Percentiles rank a stretch among this genome's conserved stretches.
Conservation (phyloP, 2,797 vertebrate species). For the Atherinosoma microstoma region DNA sequence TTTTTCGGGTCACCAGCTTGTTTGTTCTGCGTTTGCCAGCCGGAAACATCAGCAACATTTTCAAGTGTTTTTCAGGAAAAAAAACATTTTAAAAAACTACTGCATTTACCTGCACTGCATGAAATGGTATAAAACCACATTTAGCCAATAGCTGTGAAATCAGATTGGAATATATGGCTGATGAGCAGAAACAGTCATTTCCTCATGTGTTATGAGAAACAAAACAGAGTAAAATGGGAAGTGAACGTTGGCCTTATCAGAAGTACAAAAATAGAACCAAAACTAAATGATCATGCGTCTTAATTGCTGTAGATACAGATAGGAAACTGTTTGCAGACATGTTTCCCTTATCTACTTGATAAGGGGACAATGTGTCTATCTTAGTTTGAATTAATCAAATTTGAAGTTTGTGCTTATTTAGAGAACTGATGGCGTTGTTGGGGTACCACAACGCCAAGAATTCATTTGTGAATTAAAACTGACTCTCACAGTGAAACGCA, state of each 20-base stretch:
- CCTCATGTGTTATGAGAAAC: neutral
- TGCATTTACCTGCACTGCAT: neutral
- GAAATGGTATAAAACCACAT: neutral
- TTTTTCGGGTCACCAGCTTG: too few relatives aligned
- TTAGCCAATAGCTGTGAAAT: neutral
- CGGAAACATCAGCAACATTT: too few relatives aligned
- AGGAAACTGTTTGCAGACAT: neutral
- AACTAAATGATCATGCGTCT: neutral
- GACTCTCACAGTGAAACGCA: too few relatives aligned
- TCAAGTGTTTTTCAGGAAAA: too few relatives aligned
- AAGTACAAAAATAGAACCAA: neutral
- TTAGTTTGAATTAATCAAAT: neutral
- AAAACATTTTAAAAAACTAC: neutral
- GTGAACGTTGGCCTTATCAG: neutral
- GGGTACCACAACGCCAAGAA: too few relatives aligned
- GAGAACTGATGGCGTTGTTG: neutral
- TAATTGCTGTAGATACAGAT: neutral
- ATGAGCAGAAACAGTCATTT: neutral
- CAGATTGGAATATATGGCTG: neutral
- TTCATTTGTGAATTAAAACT: too few relatives aligned
- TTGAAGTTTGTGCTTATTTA: neutral
- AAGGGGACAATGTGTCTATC: neutral
- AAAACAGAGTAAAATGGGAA: neutral
- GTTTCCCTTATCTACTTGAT: neutral
- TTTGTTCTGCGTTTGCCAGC: too few relatives aligned